These are phyloP conservation scores for Parotia lawesii DNA, from an alignment of 2,113 vertebrate species.

Conservation along the genomic window DNA sequence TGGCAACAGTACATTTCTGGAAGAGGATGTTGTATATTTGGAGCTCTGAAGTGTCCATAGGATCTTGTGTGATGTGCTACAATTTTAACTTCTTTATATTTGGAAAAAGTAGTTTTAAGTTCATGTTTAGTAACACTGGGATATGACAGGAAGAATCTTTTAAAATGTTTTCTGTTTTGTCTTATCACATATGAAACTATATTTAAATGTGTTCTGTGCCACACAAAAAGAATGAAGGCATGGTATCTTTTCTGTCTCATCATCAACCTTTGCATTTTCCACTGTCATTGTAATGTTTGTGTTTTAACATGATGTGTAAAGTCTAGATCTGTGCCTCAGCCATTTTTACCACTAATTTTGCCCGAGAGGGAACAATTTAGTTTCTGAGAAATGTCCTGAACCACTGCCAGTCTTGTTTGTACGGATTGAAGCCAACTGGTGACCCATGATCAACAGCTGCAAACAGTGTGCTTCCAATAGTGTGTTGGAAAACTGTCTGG, in stretches of 20 bases:
- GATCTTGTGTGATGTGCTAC: background rate
- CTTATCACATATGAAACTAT: background rate
- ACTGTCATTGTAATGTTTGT: background rate
- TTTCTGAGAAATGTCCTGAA: background rate
- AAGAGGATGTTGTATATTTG: background rate
- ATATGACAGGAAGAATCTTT: background rate
- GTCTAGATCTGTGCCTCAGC: background rate
- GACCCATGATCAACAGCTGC: background rate
- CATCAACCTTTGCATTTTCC: background rate
- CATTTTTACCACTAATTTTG: background rate
- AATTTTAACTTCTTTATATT: background rate
- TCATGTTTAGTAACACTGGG: background rate
- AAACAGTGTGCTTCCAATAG: background rate
- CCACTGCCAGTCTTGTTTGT: background rate
- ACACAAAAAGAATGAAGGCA: background rate
- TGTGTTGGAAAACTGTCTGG: background rate
- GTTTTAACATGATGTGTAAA: background rate
- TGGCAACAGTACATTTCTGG: background rate
- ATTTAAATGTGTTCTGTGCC: background rate
- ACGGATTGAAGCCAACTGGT: background rate
- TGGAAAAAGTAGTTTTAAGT: background rate
- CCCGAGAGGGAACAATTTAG: background rate
- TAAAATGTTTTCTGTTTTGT: background rate
- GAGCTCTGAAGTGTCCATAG: background rate
- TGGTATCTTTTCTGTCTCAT: background rate